Evolutionary conservation across 2,113 vertebrate species (phyloP), one percentile per base, ranked within the genome.

Genomic region (Callithrix jacchus): DNA sequence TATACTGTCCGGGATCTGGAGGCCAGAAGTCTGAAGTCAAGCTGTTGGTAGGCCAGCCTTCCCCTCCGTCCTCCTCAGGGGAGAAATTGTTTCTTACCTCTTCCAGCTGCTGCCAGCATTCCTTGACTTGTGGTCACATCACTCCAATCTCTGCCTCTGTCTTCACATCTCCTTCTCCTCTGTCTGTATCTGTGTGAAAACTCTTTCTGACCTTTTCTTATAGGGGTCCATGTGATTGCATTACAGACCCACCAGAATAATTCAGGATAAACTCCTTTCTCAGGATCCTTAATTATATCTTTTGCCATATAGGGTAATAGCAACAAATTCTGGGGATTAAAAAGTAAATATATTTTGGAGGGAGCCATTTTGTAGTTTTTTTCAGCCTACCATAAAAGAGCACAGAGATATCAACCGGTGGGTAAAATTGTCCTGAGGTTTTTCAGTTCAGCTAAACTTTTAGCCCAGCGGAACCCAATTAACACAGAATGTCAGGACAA

Each of bases 401-500:
- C 35, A 13, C 18, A 3, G 21, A 71, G 64, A 14, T 27, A 17
- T 27, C 35, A 61, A 11, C 4, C 0, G 0, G 27, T 64, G 61
- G 27, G 27, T 64, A 64, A 64, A 64, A 30, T 64, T 20, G 25
- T 70, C 30, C 35, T 32, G 40, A 12, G 32, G 32, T 47, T 71
- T 79, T 68, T 71, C 49, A 87, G 11, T 49, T 32, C 52, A 93
- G 74, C 23, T 47, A 8, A 3, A 5, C 32, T 58, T 70, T 58
- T 14, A 30, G 40, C 20, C 27, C 20, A 27, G 56, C 27, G 6
- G 64, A 70, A 49, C 1, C 64, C 58, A 54, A 30, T 40, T 30
- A 86, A 23, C 27, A 35, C 20, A 25, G n/a, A 56, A 17, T 4
- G 30, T 64, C 16, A 71, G 32, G 40, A 81, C n/a, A 58, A 71